These are phyloP conservation scores for Dinoponera quadriceps DNA, from an alignment of 1,140 invertebrate species.

Conservation along the genomic window DNA sequence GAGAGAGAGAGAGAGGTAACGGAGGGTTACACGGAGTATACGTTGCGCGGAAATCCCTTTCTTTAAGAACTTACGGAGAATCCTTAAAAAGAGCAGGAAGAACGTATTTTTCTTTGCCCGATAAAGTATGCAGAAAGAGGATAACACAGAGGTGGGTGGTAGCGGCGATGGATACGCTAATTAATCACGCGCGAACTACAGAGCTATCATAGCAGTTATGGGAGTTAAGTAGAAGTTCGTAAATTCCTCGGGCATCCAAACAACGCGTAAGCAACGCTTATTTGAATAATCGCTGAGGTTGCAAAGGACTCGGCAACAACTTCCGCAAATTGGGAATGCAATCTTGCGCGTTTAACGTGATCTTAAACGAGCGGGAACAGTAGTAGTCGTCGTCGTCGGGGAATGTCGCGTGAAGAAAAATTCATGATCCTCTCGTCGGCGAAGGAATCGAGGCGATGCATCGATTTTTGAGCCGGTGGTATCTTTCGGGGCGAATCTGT, in stretches of 20 bases:
- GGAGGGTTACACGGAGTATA: neutral
- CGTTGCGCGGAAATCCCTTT: neutral
- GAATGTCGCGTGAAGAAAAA: neutral
- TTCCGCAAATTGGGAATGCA: conserved; percentile 26
- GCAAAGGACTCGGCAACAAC: neutral
- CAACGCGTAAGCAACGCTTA: conserved; percentile 33
- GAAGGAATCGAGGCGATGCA: neutral
- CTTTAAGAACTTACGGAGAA: neutral
- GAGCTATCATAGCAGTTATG: conserved; percentile 28
- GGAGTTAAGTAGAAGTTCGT: conserved; percentile 43
- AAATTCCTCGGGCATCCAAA: conserved; percentile 21
- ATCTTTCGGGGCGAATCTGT: conserved; percentile 1
- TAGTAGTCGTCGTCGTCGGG: neutral
- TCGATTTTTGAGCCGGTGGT: conserved; percentile 25
- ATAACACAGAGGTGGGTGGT: neutral
- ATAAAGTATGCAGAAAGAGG: neutral
- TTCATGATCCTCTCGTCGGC: conserved; percentile 21
- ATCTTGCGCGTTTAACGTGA: conserved; percentile 29
- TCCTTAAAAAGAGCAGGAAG: neutral
- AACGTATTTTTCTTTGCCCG: neutral
- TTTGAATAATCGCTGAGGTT: conserved; percentile 45
- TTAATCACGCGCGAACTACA: conserved; percentile 43
- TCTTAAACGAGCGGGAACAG: neutral
- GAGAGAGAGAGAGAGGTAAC: neutral
- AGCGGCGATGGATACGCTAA: conserved; percentile 1